Base-by-base conservation (phyloP, 2,888 invertebrate genomes). In the Caenorhabditis sp. region DNA sequence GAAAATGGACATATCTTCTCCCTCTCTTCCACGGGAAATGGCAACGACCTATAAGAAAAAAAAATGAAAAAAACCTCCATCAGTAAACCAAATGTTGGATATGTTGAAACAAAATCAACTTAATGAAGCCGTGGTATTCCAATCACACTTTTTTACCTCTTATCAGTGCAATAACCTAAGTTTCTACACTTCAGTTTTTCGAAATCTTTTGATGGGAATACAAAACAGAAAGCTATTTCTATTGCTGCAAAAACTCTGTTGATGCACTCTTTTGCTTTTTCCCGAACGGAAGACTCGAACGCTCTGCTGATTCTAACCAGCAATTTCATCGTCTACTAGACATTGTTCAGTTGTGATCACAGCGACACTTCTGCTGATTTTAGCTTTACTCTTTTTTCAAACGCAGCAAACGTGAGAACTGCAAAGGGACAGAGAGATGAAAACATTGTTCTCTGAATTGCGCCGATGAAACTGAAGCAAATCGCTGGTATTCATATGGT, bases 281-380 rank as follows among this genome's bases (percentile, higher is more conserved):
- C 20, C 32, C 35, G 35, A 32, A 56, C 11, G 56, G 20, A 35
- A 20, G 20, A 18, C 4, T 18, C 8, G 32, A 56, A 35, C 32
- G 56, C 56, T 56, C 35, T n/a, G 35, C 13, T 56, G 56, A 32
- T 11, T 22, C 32, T 26, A n/a, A 15, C n/a, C 13, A 15, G 13
- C n/a, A 11, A 56, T 56, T 56, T 56, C 56, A 56, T 56, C 56
- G 56, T 56, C 56, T 56, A 35, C 20, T 56, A 35, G 9, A 35
- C 56, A 56, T 56, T 18, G 56, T 56, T 56, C 56, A 18, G 3
- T 20, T 35, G 28, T 32, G 56, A 18, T 56, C 56, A 20, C 56
- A 56, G n/a, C n/a, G n/a, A n/a, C 28, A 28, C n/a, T 22, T 13
- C 32, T 32, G 9, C 32, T 32, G 32, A 32, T 32, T 32, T n/a